Percentiles rank a stretch among this genome's conserved stretches.
These are phyloP conservation scores for Orius insidiosus DNA, from an alignment of 1,140 invertebrate genomes.

Conservation along the genomic window DNA sequence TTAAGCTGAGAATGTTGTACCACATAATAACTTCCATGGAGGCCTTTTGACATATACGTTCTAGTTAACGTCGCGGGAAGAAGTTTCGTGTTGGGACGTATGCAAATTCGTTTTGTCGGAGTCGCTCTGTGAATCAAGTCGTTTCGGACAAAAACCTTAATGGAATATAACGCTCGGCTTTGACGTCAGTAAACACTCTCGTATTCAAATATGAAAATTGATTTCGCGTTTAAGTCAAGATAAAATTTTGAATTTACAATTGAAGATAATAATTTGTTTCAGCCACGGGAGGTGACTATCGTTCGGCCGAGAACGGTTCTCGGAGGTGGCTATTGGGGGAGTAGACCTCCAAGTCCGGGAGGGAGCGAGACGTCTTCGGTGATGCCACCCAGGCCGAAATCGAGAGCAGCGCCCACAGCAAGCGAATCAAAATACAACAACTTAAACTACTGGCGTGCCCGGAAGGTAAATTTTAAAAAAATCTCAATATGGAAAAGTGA, in stretches of 20 bases:
- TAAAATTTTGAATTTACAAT: constrained; percentile 7
- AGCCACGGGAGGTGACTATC: background rate
- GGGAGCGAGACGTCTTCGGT: constrained; percentile 2
- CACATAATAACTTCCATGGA: too few species aligned
- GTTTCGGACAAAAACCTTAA: background rate
- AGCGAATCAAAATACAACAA: constrained; percentile 7
- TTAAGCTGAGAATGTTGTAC: too few species aligned
- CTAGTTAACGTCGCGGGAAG: too few species aligned
- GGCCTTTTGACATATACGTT: too few species aligned
- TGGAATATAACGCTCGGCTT: background rate
- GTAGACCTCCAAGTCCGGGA: constrained; percentile 2
- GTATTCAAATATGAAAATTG: background rate
- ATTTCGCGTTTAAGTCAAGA: background rate
- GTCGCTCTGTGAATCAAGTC: too few species aligned
- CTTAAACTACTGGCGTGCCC: background rate
- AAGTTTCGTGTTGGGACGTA: too few species aligned
- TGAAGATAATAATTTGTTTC: background rate
- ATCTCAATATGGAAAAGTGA: too few species aligned
- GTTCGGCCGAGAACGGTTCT: background rate
- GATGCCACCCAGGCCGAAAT: constrained; percentile 1
- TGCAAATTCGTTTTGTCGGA: too few species aligned
- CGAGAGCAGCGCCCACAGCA: background rate
- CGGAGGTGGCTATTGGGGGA: constrained; percentile 5
- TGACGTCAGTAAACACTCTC: background rate
- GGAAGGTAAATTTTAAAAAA: constrained; percentile 1